These are phyloP conservation scores for Pyxicephalus adspersus DNA, from an alignment of 2,113 vertebrate species.

Conservation along the genomic window DNA sequence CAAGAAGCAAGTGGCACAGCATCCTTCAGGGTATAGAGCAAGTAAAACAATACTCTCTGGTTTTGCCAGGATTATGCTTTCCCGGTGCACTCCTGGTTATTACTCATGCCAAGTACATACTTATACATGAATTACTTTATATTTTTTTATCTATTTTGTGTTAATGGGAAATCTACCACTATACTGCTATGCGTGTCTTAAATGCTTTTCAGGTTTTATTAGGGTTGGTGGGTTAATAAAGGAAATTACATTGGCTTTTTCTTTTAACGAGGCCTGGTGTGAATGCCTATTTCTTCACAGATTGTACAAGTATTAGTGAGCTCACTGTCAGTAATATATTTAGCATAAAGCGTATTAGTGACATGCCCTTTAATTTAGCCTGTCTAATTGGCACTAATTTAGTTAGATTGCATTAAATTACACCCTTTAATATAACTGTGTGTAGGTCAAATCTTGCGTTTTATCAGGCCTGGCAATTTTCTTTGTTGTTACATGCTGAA, in stretches of 20 bases:
- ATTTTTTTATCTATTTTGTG: too few relatives aligned
- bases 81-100: too few relatives aligned
- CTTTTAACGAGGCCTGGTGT: background rate
- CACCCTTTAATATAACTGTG: conserved; percentile 76
- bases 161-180: too few relatives aligned
- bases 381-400: conserved; percentile 81
- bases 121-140: too few relatives aligned
- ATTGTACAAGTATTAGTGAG: conserved; percentile 66
- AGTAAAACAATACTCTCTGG: too few relatives aligned
- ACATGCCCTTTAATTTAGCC: conserved; percentile 80
- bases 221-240: too few relatives aligned
- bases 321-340: conserved; percentile 77
- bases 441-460: conserved; percentile 77
- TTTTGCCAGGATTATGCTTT: too few relatives aligned
- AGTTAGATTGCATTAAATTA: conserved; percentile 80
- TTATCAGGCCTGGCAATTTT: conserved; percentile 77
- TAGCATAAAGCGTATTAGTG: conserved; percentile 82
- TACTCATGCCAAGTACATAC: too few relatives aligned
- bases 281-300: conserved; percentile 1
- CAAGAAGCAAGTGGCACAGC: too few relatives aligned
- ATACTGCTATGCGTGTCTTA: too few relatives aligned
- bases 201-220: too few relatives aligned
- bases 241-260: background rate
- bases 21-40: too few relatives aligned
- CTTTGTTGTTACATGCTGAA: conserved; percentile 69